Percentiles rank a stretch among this genome's conserved stretches.
Evolutionary conservation across 2,113 vertebrate species (phyloP).

Genomic region (Anarrhichthys ocellatus): DNA sequence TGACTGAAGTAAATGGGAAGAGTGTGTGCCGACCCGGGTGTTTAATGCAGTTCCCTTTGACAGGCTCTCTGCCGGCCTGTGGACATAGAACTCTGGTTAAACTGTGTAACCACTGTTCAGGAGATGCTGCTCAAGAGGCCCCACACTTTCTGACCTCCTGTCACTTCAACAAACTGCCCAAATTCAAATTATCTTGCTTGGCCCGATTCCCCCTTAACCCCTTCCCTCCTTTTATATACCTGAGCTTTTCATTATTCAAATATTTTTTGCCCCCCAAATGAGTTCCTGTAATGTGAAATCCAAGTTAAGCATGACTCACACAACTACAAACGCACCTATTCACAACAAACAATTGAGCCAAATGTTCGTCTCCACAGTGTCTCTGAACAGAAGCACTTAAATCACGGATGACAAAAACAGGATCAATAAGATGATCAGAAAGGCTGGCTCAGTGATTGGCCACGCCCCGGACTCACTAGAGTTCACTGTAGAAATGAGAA

Average conservation of each 20-base stretch:
- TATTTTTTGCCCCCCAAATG: neutral
- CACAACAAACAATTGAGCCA: neutral
- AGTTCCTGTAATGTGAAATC: neutral
- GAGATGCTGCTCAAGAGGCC: neutral
- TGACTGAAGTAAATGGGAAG: constrained; percentile 1
- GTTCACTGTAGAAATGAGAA: too few relatives aligned
- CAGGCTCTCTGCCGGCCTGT: neutral
- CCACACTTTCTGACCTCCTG: neutral
- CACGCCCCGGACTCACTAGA: too few relatives aligned
- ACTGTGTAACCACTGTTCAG: neutral
- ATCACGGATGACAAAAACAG: too few relatives aligned
- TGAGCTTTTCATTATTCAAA: neutral
- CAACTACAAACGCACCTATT: neutral
- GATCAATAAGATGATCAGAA: too few relatives aligned
- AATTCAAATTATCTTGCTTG: neutral
- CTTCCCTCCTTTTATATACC: neutral
- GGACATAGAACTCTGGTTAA: neutral
- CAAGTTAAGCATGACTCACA: neutral
- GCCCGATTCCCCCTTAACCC: neutral
- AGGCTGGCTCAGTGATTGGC: too few relatives aligned
- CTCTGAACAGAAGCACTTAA: neutral
- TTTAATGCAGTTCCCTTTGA: constrained; percentile 14
- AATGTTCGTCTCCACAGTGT: neutral
- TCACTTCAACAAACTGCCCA: neutral
- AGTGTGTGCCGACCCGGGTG: constrained; percentile 2